Percentiles rank a stretch among this genome's conserved stretches.
Evolutionary conservation across 2,797 vertebrate genomes (phyloP).

Genomic region (Uromys caudimaculatus): DNA sequence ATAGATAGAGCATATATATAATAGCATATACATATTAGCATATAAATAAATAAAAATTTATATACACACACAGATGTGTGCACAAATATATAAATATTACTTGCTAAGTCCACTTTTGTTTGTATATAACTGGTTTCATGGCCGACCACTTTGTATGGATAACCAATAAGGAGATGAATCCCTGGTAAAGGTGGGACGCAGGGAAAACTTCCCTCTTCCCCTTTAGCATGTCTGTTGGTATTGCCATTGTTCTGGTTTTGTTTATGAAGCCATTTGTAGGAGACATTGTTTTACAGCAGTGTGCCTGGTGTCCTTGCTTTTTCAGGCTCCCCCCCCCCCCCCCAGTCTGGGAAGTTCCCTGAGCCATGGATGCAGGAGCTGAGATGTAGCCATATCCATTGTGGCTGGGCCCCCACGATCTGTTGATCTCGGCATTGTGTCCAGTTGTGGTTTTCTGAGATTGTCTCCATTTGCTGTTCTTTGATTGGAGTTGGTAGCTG

Average conservation of each 20-base stretch:
- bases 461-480: neutral
- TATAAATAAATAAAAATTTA: neutral
- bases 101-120: neutral
- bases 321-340: neutral
- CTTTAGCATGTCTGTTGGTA: neutral
- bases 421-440: neutral
- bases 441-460: neutral
- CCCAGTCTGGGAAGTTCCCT: neutral
- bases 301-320: too few relatives aligned
- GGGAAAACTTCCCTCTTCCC: neutral
- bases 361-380: neutral
- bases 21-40: too few relatives aligned
- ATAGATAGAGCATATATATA: too few relatives aligned
- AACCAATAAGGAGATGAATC: neutral
- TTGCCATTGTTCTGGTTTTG: neutral
- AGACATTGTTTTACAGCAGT: neutral
- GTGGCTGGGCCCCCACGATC: neutral
- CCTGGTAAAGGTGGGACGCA: neutral
- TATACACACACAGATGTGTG: neutral
- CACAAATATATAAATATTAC: neutral
- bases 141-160: neutral
- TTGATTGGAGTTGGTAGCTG: neutral
- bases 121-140: neutral
- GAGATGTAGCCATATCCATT: accelerated
- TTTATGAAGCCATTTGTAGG: neutral